Base-by-base conservation (phyloP, 2,888 invertebrate species). In the Odontomyia ornata region DNA sequence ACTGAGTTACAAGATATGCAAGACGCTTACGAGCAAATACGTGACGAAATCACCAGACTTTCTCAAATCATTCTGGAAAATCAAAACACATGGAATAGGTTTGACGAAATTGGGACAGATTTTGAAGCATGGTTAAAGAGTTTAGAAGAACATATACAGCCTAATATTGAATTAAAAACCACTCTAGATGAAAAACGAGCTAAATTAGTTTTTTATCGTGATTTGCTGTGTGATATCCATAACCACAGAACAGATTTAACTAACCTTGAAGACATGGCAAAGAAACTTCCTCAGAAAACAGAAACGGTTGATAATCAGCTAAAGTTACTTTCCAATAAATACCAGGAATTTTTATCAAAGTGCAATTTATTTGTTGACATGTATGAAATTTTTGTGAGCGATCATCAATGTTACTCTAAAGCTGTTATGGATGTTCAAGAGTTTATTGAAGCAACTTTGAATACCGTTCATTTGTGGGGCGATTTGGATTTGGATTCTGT, bases 141-240 rank as follows among this genome's bases (percentile, higher is more conserved):
- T 75, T 91, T 93, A 7, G 95, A 95, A 83, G 89, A 90, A 78
- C 91, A 93, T 81, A 86, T 97, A 27, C 93, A 93, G 0, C 89
- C 90, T 75, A 94, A 96, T 81, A 91, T 96, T 56, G 93, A 94
- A 83, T 85, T 95, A 2, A 95, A 93, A 83, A 92, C 95, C 0
- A 96, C 95, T 0, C 87, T 97, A 78, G 97, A 97, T 85, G 97
- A 97, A 84, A 98, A 98, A 86, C 92, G 95, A 79, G 92, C 92
- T 57, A 96, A 97, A 85, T 87, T 97, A 52, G 95, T 95, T 84
- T 90, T 92, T 0, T 97, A 97, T 83, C 91, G 96, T 82, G 91
- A 91, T 71, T 89, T 93, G 77, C 88, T 96, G 47, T 95, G 95
- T 84, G 96, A 97, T 82, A 93, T 95, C 4, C 89, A 93, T 75